Percentiles rank a stretch among this genome's conserved stretches.
phyloP scores from a whole-genome alignment of 2,113 vertebrate species.

The Centrocercus urophasianus region DNA sequence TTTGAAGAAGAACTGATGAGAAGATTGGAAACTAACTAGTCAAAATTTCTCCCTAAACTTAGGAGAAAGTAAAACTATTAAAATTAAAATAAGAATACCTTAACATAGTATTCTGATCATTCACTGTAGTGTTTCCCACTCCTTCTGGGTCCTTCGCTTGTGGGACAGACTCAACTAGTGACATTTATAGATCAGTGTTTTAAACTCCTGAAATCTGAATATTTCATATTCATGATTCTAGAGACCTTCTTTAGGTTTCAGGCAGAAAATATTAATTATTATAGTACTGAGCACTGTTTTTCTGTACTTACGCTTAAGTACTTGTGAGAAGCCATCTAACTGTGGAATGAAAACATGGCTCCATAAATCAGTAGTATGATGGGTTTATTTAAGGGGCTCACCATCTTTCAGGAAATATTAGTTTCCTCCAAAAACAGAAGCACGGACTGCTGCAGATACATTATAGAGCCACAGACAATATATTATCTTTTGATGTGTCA shows the following conservation, averaged over 20 bases:
- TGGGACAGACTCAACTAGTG: not conserved
- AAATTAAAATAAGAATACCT: not conserved
- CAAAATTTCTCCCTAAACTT: not conserved
- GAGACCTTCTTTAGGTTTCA: not conserved
- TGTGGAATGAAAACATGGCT: not conserved
- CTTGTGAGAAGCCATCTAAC: not conserved
- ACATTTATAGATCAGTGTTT: not conserved
- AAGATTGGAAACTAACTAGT: not conserved
- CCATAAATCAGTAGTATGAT: not conserved
- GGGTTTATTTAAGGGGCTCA: not conserved
- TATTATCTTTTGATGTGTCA: not conserved
- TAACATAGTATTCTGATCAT: not conserved
- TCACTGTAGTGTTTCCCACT: not conserved
- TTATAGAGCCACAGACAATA: not conserved
- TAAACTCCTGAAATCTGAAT: not conserved
- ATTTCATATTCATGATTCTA: rapidly evolving
- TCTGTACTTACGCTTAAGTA: not conserved
- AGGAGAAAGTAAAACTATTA: not conserved
- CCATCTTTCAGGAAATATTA: not conserved
- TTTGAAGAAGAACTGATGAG: not conserved
- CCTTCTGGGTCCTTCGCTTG: not conserved
- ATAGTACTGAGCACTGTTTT: not conserved
- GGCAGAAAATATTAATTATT: not conserved
- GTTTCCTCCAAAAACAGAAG: not conserved
- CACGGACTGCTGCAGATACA: not conserved